These are phyloP conservation scores for Daboia siamensis DNA, from an alignment of 2,113 vertebrate species.

Conservation along the genomic window DNA sequence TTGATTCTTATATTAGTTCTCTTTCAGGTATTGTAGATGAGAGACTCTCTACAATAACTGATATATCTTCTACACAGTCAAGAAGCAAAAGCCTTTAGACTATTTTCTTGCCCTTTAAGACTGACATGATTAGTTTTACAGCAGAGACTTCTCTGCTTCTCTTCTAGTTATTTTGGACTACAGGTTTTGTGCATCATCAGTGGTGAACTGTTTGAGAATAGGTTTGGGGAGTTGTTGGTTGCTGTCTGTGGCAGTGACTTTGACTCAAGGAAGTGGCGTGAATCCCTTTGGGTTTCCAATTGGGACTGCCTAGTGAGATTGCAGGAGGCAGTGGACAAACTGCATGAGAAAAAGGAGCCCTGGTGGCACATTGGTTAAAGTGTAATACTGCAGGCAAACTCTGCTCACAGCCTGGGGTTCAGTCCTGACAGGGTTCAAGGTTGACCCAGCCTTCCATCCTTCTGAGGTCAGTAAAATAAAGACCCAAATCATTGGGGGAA, in stretches of 20 bases:
- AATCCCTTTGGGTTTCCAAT: background rate
- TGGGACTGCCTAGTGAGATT: no score
- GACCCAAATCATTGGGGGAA: background rate
- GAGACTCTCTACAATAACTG: background rate
- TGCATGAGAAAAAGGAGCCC: background rate
- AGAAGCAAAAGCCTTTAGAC: background rate
- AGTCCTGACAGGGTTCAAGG: background rate
- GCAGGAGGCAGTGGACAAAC: background rate
- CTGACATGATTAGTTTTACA: background rate
- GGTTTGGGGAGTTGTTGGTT: background rate
- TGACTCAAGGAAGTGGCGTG: background rate
- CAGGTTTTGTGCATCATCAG: background rate
- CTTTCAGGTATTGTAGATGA: background rate
- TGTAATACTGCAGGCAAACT: background rate
- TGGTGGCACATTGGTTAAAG: background rate
- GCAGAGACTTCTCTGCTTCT: background rate
- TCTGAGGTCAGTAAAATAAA: background rate
- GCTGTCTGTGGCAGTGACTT: background rate
- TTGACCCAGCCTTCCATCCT: background rate
- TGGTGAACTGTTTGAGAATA: background rate
- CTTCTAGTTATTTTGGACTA: background rate
- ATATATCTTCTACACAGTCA: background rate
- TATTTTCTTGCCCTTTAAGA: background rate
- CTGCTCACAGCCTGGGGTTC: background rate
- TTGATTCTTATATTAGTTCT: background rate